Base-by-base conservation (phyloP, 2,888 invertebrate species). In the Lysandra bellargus region DNA sequence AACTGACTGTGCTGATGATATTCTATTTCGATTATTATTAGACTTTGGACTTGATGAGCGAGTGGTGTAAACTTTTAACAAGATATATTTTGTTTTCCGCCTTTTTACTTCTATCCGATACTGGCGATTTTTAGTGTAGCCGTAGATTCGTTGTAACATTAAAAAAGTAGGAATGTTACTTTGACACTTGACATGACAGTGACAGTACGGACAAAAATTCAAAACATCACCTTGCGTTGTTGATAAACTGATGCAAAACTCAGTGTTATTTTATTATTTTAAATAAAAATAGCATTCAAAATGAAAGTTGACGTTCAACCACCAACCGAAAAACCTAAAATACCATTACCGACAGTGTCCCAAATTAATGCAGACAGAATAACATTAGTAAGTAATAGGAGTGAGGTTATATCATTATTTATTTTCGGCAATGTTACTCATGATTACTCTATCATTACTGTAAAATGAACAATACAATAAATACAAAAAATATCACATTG, bases 361-460 rank as follows among this genome's bases (percentile, higher is more conserved):
- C 98, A 99, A 92, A 98, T 99, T 79, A 98, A 98, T 90, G 95
- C 98, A 1, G 99, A 99, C 89, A 95, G 97, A 87, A 97, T 99
- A 84, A 98, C 98, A 83, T 97, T 97, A 95, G 98, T 98, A 95
- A 90, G 90, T 85, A 82, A 23, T 9, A 78, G 30, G 69, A 81
- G 81, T 88, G 83, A 88, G 90, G 89, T 89, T 89, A 89, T 84
- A 79, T 80, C 79, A 82, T 69, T 79, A 78, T 33, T 75, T 73
- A 80, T 40, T 49, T 78, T 12, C 33, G 44, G 61, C 30, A 69
- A 1, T 14, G 33, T 69, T 37, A 64, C 23, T 64, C 2, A 64
- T 30, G 9, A 23, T 64, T 9, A 9, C 30, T 30, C 17, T 9
- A 30, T 23, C 1, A 57, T 69, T 33, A 33, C 9, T 33, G 4